Evolutionary conservation across 2,113 vertebrate species (phyloP), one percentile per base, ranked within the genome.

Genomic region (Platichthys stellatus): DNA sequence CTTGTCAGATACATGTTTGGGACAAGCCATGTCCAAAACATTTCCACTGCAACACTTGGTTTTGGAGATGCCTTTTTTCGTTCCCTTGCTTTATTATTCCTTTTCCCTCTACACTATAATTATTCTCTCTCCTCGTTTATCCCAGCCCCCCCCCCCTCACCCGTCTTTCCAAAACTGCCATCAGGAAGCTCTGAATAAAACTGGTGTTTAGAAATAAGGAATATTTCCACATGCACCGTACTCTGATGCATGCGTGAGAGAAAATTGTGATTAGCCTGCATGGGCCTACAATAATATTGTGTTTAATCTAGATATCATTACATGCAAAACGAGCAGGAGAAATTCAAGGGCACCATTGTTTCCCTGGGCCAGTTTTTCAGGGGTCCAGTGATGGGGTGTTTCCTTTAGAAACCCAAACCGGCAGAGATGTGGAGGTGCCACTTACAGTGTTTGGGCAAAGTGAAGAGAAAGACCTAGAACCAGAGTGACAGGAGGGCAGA

Each of bases 261-360:
- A 86, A 81, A 81, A 82, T 79, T 51, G 3, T 69, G 77, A 88
- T 90, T 91, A 68, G 78, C 82, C 85, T 40, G 31, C 71, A 74
- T 10, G 76, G 79, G 87, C 94, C 93, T 93, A 92, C 74, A 92
- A 92, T 89, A 94, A 94, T 93, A 93, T 92, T 92, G 80, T 89
- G 72, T 87, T 93, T 93, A 92, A 93, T 93, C 90, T 93, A 90
- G 90, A 93, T 93, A 92, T 88, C 86, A 86, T 93, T 93, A 86
- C 90, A 92, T 92, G 82, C 90, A 89, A 93, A 92, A 90, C 63
- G 85, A 92, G 85, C 67, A 45, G 83, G 76, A 86, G 54, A 90
- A 89, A 90, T 92, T 92, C 89, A 94, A 93, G 92, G 89, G 86
- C 78, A 83, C 88, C 91, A 86, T 92, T 94, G 90, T 93, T 90